Conservation (phyloP, 2,888 invertebrate genomes). For the Taenaris catops region DNA sequence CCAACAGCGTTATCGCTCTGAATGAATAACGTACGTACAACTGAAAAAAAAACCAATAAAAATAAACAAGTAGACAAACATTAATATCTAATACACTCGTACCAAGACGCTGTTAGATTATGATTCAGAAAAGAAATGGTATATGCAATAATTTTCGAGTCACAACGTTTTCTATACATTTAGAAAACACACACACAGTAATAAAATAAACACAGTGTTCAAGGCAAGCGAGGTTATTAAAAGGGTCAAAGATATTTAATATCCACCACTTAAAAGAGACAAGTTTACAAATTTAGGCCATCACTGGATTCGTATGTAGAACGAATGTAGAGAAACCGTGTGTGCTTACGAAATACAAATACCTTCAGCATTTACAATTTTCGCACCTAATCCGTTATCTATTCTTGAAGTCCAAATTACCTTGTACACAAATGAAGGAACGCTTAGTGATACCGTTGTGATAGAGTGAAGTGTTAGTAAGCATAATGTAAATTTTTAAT, state of each 20-base stretch:
- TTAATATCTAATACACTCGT: constrained; percentile 71
- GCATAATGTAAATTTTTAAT: constrained; percentile 29
- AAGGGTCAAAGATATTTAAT: constrained; percentile 14
- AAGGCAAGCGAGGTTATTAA: constrained; percentile 15
- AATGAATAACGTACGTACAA: constrained; percentile 39
- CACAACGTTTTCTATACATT: constrained; percentile 39
- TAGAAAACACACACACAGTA: neutral
- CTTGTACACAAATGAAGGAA: constrained; percentile 31
- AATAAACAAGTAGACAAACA: constrained; percentile 40
- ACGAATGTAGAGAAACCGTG: constrained; percentile 50
- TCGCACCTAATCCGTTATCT: constrained; percentile 72
- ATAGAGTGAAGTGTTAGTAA: constrained; percentile 65
- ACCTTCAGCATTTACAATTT: constrained; percentile 66
- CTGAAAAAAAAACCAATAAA: constrained; percentile 40
- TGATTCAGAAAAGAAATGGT: constrained; percentile 39
- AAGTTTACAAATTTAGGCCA: constrained; percentile 9
- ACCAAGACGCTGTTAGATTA: constrained; percentile 76
- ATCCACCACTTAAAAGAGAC: constrained; percentile 5
- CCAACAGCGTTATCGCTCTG: constrained; percentile 13
- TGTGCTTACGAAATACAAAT: constrained; percentile 28
- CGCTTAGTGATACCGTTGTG: constrained; percentile 39
- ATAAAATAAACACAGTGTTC: constrained; percentile 12
- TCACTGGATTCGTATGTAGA: too few species aligned
- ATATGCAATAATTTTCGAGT: constrained; percentile 33
- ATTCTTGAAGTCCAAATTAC: constrained; percentile 78